Percentiles rank a stretch among this genome's conserved stretches.
phyloP scores from a whole-genome alignment of 1,140 invertebrate genomes.

The Drosophila setifemur region DNA sequence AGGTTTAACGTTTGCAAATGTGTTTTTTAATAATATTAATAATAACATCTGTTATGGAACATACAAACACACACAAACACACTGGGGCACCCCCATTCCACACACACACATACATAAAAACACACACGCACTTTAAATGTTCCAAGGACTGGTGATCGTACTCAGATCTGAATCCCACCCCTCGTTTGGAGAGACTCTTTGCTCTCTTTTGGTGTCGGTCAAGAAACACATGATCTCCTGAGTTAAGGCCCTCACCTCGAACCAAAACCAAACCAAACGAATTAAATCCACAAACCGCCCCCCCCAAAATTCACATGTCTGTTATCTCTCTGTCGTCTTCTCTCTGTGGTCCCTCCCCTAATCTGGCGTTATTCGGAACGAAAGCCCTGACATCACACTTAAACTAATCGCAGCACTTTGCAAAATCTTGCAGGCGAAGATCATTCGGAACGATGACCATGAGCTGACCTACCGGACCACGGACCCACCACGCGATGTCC shows the following conservation, averaged over 20 bases:
- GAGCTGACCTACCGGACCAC: slow-evolving; percentile 89
- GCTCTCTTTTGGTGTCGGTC: slow-evolving; percentile 51
- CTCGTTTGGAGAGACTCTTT: slow-evolving; percentile 6
- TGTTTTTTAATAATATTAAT: slow-evolving; percentile 31
- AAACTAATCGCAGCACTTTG: slow-evolving; percentile 17
- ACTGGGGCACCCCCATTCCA: slow-evolving; percentile 18
- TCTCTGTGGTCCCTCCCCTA: background rate
- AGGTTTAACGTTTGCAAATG: slow-evolving; percentile 65
- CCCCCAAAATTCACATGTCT: slow-evolving; percentile 31
- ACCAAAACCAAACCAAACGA: slow-evolving; percentile 4
- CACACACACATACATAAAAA: slow-evolving; percentile 4
- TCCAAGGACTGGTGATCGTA: slow-evolving; percentile 38
- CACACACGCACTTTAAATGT: slow-evolving; percentile 35
- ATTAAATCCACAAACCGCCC: background rate
- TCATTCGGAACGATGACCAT: slow-evolving; percentile 69
- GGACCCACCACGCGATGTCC: slow-evolving; percentile 86
- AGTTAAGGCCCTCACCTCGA: slow-evolving; percentile 31
- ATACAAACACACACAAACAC: slow-evolving; percentile 6
- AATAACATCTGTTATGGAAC: slow-evolving; percentile 34
- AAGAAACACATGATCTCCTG: slow-evolving; percentile 35
- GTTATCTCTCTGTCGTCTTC: slow-evolving; percentile 30
- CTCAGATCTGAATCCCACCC: slow-evolving; percentile 2
- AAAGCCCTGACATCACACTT: background rate
- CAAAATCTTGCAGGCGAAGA: slow-evolving; percentile 68
- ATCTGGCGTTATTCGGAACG: slow-evolving; percentile 24